A percentile compares a stretch with the other conserved stretches of the same genome.
Conservation (phyloP, 2,888 invertebrate species). For the Caenorhabditis sulstoni region DNA sequence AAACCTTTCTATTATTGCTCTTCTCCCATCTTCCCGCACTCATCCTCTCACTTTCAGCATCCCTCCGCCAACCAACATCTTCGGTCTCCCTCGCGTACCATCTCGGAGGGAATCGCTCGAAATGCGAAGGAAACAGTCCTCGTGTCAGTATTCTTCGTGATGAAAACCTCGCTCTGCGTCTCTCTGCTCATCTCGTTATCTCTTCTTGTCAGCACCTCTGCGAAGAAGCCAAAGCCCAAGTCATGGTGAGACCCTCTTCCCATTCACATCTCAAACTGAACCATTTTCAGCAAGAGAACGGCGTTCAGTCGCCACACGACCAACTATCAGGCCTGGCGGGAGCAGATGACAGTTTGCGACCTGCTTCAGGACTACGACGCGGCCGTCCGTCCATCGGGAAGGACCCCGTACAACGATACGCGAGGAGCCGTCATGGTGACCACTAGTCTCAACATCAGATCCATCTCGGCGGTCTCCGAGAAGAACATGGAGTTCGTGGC, state of each 20-base stretch:
- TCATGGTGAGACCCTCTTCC: conserved; percentile 20
- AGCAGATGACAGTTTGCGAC: conserved; percentile 80
- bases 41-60: conserved; percentile 18
- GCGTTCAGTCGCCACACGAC: conserved; percentile 79
- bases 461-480: conserved; percentile 78
- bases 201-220: conserved; percentile 12
- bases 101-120: conserved; percentile 50
- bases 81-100: conserved; percentile 27
- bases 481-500: conserved; percentile 80
- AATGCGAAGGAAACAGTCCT: conserved; percentile 51
- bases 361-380: conserved; percentile 77
- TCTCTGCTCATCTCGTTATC: conserved; percentile 32
- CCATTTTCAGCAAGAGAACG: conserved; percentile 76
- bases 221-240: conserved; percentile 43
- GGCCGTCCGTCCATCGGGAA: conserved; percentile 77
- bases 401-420: conserved; percentile 73
- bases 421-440: conserved; percentile 77
- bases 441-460: conserved; percentile 75
- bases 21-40: neutral
- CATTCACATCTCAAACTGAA: too few species aligned
- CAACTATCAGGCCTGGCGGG: conserved; percentile 79
- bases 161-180: conserved; percentile 43
- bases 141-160: conserved; percentile 34
- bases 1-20: conserved; percentile 3
- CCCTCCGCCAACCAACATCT: neutral